Evolutionary conservation across 2,888 invertebrate genomes (phyloP).

Genomic region (Trichogramma evanescens): DNA sequence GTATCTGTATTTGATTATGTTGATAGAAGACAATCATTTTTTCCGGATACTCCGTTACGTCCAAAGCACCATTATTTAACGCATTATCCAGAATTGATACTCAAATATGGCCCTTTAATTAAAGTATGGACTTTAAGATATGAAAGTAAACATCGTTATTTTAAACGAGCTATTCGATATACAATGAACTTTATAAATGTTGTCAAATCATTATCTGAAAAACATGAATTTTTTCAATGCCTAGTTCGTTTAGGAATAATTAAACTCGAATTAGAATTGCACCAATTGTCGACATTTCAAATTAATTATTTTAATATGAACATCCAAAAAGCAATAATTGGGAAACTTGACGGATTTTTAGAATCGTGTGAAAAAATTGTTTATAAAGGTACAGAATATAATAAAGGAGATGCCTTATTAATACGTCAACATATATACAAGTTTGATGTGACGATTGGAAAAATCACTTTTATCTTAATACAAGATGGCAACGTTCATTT

Average conservation of each 20-base stretch:
- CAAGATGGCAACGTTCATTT: no score
- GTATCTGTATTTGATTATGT: slow-evolving; percentile 21
- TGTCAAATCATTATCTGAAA: slow-evolving; percentile 7
- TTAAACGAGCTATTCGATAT: slow-evolving; percentile 21
- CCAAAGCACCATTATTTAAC: slow-evolving; percentile 26
- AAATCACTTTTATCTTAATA: no score
- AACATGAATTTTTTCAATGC: slow-evolving; percentile 18
- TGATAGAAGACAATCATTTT: slow-evolving; percentile 11
- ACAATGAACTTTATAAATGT: slow-evolving; percentile 23
- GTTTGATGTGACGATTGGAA: no score
- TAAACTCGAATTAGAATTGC: no score
- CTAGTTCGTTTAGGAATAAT: neutral
- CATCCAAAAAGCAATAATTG: neutral
- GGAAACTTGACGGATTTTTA: neutral
- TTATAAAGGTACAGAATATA: neutral
- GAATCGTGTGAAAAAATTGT: no score
- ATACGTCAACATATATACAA: no score
- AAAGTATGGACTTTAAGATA: slow-evolving; percentile 27
- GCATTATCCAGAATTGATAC: slow-evolving; percentile 23
- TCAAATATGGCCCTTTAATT: slow-evolving; percentile 22
- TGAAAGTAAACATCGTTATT: slow-evolving; percentile 30
- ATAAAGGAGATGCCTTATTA: neutral
- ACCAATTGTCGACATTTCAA: no score
- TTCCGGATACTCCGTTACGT: slow-evolving; percentile 5
- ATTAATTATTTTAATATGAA: neutral